Percentiles rank a stretch among this genome's conserved stretches.
These are phyloP conservation scores for Lagopus muta DNA, from an alignment of 2,113 vertebrate genomes.

Conservation along the genomic window DNA sequence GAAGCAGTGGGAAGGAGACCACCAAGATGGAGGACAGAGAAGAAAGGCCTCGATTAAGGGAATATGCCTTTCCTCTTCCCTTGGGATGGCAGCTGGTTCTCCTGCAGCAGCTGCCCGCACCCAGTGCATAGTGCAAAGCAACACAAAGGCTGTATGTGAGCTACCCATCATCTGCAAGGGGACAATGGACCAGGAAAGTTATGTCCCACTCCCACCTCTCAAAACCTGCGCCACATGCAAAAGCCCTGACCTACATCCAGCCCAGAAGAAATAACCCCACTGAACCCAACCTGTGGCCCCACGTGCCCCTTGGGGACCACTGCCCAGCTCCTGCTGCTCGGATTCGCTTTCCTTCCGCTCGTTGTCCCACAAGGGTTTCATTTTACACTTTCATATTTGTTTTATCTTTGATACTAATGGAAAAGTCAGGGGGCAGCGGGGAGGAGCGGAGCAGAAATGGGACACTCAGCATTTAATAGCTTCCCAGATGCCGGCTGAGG, in stretches of 20 bases:
- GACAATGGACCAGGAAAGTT: not conserved
- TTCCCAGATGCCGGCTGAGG: not conserved
- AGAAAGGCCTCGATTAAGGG: not conserved
- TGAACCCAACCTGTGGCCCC: not conserved
- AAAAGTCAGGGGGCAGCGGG: not conserved
- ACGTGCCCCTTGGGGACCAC: not conserved
- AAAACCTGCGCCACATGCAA: not conserved
- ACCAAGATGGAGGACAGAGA: not conserved
- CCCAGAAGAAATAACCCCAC: not conserved
- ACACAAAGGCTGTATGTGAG: too few relatives aligned
- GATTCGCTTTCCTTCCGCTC: not conserved
- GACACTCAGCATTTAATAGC: not conserved
- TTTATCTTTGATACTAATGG: not conserved
- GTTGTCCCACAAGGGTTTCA: not conserved
- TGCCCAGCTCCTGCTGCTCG: not conserved
- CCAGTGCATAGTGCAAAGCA: not conserved
- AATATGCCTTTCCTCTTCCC: not conserved
- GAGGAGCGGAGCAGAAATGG: fast-evolving
- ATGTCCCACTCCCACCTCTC: not conserved
- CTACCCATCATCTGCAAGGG: not conserved
- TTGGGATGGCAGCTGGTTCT: not conserved
- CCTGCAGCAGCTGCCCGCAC: not conserved
- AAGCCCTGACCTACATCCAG: not conserved
- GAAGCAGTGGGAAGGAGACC: not conserved
- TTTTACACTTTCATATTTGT: not conserved